Evolutionary conservation across 2,113 vertebrate genomes (phyloP).

Genomic region (Phalacrocorax pelagicus): DNA sequence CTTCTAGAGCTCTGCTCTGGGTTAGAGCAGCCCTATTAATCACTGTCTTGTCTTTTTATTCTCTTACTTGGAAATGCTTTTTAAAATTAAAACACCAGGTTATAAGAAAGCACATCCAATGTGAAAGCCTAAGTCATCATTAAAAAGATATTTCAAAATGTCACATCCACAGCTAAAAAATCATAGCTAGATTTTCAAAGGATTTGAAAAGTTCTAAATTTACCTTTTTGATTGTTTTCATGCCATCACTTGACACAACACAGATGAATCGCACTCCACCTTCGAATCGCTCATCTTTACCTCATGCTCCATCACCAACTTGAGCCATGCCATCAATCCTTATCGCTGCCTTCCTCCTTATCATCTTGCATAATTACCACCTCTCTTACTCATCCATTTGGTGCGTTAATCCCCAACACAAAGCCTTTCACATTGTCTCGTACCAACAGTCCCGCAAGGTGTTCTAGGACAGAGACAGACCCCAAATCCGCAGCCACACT

Average conservation of each 20-base stretch:
- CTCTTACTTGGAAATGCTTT: not conserved
- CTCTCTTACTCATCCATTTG: not conserved
- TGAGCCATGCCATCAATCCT: constrained; percentile 12
- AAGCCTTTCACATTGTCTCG: not conserved
- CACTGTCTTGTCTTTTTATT: not conserved
- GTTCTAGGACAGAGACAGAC: not conserved
- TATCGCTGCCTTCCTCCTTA: not conserved
- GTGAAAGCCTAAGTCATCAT: not conserved
- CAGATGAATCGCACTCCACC: not conserved
- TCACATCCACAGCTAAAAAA: not conserved
- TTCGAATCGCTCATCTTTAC: not conserved
- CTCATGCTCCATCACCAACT: not conserved
- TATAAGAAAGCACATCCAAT: not conserved
- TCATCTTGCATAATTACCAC: constrained; percentile 26
- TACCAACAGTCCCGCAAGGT: not conserved
- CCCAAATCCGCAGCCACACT: not conserved
- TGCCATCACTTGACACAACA: not conserved
- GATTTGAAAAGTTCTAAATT: not conserved
- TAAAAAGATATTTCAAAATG: not conserved
- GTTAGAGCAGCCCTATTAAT: not conserved
- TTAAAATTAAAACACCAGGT: not conserved
- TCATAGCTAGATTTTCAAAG: not conserved
- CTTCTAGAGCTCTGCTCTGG: not conserved
- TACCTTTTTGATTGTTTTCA: constrained; percentile 23
- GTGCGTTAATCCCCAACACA: not conserved